Percentiles rank a stretch among this genome's conserved stretches.
These are phyloP conservation scores for Murina feae DNA, from an alignment of 2,113 vertebrate genomes.

Conservation along the genomic window DNA sequence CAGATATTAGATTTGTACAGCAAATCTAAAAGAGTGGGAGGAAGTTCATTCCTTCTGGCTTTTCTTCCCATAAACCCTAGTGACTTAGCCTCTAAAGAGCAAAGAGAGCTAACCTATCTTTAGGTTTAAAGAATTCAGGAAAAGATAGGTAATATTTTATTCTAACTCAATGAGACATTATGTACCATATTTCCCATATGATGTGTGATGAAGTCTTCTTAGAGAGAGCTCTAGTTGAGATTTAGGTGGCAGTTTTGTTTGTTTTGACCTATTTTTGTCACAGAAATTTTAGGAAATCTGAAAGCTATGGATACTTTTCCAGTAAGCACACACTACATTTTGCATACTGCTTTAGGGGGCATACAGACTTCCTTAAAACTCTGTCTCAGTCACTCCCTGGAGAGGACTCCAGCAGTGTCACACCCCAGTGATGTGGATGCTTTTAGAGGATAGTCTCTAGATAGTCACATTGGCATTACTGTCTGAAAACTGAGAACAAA, in stretches of 20 bases:
- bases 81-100: slow-evolving; percentile 32
- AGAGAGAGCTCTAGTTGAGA: not conserved
- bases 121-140: slow-evolving; percentile 16
- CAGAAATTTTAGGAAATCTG: not conserved
- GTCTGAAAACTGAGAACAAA: not conserved
- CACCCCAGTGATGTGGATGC: not conserved
- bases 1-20: slow-evolving; percentile 57
- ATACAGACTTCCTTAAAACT: not conserved
- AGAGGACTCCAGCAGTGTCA: not conserved
- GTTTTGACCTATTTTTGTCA: not conserved
- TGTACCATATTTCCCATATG: not conserved
- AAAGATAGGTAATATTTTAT: not conserved
- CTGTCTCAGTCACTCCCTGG: not conserved
- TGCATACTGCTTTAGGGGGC: not conserved
- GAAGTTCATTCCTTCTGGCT: slow-evolving; percentile 31
- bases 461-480: not conserved
- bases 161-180: not conserved
- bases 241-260: not conserved
- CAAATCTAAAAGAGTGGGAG: not conserved
- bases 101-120: slow-evolving; percentile 30
- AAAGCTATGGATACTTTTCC: not conserved
- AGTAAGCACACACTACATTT: not conserved
- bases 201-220: not conserved
- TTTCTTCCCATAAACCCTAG: not conserved
- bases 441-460: not conserved